These are phyloP conservation scores for Anabacerthia variegaticeps DNA, from an alignment of 2,797 vertebrate species.

Conservation along the genomic window DNA sequence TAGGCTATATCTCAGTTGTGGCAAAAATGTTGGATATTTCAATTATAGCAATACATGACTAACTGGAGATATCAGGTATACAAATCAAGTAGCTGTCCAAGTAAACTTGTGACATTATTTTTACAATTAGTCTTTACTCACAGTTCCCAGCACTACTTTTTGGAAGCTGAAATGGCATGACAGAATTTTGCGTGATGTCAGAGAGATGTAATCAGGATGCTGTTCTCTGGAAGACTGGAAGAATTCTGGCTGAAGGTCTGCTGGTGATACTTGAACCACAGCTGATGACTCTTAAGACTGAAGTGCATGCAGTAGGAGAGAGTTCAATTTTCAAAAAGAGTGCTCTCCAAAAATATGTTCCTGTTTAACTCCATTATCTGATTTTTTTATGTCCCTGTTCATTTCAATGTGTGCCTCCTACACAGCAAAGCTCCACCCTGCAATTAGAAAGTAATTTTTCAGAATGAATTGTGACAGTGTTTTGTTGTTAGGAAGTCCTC, in stretches of 20 bases:
- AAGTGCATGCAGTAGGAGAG: not conserved
- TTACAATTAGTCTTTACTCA: not conserved
- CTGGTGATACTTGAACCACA: not conserved
- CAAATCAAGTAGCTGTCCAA: not conserved
- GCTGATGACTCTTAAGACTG: not conserved
- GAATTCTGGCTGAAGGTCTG: not conserved
- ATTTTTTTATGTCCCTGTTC: not conserved
- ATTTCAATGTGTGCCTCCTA: not conserved
- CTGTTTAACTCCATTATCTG: not conserved
- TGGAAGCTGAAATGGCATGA: not conserved
- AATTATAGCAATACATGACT: not conserved
- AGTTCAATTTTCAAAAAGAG: not conserved
- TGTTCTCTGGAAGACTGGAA: not conserved
- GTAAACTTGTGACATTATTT: not conserved
- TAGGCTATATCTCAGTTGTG: not conserved
- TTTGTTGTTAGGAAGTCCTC: not conserved
- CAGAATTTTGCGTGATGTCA: not conserved
- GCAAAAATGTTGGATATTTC: not conserved
- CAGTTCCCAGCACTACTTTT: not conserved
- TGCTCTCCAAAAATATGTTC: not conserved
- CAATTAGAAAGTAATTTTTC: not conserved
- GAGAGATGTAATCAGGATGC: not conserved
- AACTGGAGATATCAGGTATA: not conserved
- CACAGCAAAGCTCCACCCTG: not conserved
- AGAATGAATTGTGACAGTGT: not conserved